A percentile compares a stretch with the other conserved stretches of the same genome.
Conservation (phyloP, 2,888 invertebrate species). For the Deroplatys truncata region DNA sequence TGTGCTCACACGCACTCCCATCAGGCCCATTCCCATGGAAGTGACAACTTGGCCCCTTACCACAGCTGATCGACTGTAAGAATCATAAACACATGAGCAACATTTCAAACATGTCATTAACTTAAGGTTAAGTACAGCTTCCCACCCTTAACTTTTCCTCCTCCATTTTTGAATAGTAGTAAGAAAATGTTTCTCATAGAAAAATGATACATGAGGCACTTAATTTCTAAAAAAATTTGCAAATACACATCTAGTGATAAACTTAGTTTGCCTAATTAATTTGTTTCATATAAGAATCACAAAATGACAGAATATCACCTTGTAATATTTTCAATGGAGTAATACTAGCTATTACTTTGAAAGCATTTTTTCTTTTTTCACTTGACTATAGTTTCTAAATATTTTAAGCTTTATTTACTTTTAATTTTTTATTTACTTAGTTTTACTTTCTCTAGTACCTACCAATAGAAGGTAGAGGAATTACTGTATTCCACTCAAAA, state of each 20-base stretch:
- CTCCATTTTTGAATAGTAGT: neutral
- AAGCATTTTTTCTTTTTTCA: neutral
- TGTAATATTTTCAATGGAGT: neutral
- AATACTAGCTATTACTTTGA: neutral
- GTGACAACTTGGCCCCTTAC: slow-evolving; percentile 93
- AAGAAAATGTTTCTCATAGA: neutral
- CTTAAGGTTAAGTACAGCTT: neutral
- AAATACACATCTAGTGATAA: neutral
- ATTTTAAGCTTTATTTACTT: no score
- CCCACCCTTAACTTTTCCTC: neutral
- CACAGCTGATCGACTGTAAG: slow-evolving; percentile 88
- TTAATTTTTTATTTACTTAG: no score
- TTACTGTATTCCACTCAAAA: no score
- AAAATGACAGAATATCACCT: neutral
- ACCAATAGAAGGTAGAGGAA: no score
- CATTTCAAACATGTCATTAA: slow-evolving; percentile 10
- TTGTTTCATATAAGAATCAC: neutral
- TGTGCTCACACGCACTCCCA: slow-evolving; percentile 93
- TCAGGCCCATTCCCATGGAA: slow-evolving; percentile 85
- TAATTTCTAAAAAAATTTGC: neutral
- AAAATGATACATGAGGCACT: neutral
- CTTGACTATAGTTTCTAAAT: no score
- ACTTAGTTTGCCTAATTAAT: neutral
- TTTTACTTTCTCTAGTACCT: no score
- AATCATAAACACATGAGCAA: slow-evolving; percentile 27